These are phyloP conservation scores for Digitonthophagus gazella DNA, from an alignment of 2,888 invertebrate species.

Conservation along the genomic window DNA sequence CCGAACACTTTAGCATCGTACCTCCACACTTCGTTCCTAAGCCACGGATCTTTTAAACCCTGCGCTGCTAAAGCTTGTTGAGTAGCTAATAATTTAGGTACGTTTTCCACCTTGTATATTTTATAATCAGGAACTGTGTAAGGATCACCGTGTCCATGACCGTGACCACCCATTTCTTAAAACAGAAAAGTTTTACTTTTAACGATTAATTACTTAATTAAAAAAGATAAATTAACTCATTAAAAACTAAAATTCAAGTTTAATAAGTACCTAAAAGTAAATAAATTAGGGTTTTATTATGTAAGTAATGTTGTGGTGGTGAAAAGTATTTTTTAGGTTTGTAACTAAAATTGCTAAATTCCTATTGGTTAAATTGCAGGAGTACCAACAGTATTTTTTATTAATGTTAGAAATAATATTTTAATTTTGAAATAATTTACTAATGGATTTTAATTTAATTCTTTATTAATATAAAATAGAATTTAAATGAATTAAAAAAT, in stretches of 20 bases:
- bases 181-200: neutral
- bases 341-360: too few species aligned
- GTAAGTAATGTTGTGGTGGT: neutral
- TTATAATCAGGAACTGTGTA: slow-evolving; percentile 70
- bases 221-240: neutral
- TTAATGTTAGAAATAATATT: too few species aligned
- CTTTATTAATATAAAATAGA: too few species aligned
- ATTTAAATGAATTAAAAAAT: too few species aligned
- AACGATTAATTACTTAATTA: neutral
- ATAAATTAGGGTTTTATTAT: neutral
- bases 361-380: too few species aligned
- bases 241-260: slow-evolving; percentile 20
- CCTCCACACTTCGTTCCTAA: slow-evolving; percentile 85
- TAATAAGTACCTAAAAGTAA: neutral
- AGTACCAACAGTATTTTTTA: too few species aligned
- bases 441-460: too few species aligned
- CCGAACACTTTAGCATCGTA: slow-evolving; percentile 63
- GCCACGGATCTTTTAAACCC: slow-evolving; percentile 84
- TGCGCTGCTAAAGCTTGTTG: slow-evolving; percentile 64
- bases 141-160: slow-evolving; percentile 57
- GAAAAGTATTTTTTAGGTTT: too few species aligned
- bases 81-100: slow-evolving; percentile 63
- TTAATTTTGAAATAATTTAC: too few species aligned
- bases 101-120: slow-evolving; percentile 70
- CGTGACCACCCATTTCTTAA: slow-evolving; percentile 35